Evolutionary conservation across 2,888 invertebrate genomes (phyloP).

Genomic region (Cryptocheilus praepositus): DNA sequence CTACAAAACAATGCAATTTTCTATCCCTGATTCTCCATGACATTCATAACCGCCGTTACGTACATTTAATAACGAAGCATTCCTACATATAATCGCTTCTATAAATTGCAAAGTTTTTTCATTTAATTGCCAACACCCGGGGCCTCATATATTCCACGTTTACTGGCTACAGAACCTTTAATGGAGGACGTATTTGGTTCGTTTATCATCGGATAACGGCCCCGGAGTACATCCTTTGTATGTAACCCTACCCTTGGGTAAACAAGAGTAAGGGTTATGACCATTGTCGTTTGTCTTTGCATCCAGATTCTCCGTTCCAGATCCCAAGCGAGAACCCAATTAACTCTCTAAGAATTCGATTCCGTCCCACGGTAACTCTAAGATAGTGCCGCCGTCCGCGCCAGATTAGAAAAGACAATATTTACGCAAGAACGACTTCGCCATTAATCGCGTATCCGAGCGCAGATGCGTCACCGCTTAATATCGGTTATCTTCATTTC

Average conservation of each 20-base stretch:
- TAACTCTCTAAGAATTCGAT: constrained; percentile 64
- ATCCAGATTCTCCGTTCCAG: constrained; percentile 55
- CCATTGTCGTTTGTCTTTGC: constrained; percentile 57
- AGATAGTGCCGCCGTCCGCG: constrained; percentile 58
- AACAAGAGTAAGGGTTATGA: constrained; percentile 62
- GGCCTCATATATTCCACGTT: constrained; percentile 13
- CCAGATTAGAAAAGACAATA: constrained; percentile 60
- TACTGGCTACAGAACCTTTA: constrained; percentile 36
- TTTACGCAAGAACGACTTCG: constrained; percentile 52
- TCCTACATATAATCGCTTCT: too few relatives aligned
- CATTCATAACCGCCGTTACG: too few relatives aligned
- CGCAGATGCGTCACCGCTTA: constrained; percentile 51
- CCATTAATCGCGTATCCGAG: constrained; percentile 52
- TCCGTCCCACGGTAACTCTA: constrained; percentile 63
- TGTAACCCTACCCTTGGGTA: constrained; percentile 53
- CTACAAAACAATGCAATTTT: too few relatives aligned
- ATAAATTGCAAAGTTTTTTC: too few relatives aligned
- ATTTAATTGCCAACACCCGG: background rate
- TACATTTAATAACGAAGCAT: too few relatives aligned
- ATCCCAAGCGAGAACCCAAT: constrained; percentile 61
- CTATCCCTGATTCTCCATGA: too few relatives aligned
- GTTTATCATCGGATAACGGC: constrained; percentile 46
- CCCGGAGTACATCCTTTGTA: constrained; percentile 55
- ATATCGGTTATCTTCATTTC: constrained; percentile 35
- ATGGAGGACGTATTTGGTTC: constrained; percentile 30